Percentiles rank a stretch among this genome's conserved stretches.
Evolutionary conservation across 2,113 vertebrate genomes (phyloP).

Genomic region (Piprites chloris): DNA sequence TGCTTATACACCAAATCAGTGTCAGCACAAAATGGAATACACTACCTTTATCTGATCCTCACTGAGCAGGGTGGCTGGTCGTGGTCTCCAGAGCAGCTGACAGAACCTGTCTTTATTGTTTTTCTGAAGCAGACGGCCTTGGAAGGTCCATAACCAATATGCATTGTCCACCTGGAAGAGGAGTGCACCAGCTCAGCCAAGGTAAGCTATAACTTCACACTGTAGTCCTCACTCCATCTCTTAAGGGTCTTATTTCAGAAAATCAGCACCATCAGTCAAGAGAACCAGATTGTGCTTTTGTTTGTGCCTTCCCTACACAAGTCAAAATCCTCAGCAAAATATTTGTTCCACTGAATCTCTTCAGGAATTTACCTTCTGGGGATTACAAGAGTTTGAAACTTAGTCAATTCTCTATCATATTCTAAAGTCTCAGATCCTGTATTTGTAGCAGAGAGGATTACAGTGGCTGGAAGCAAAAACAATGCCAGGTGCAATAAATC

Average conservation of each 20-base stretch:
- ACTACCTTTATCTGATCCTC: slow-evolving; percentile 89
- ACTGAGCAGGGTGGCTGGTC: slow-evolving; percentile 85
- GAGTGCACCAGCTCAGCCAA: neutral
- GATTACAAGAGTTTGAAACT: neutral
- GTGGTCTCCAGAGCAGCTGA: slow-evolving; percentile 95
- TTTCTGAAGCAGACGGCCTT: slow-evolving; percentile 96
- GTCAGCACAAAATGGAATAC: neutral
- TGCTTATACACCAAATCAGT: neutral
- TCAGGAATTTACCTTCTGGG: neutral
- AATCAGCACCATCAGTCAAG: neutral
- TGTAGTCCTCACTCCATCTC: neutral
- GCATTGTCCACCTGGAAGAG: slow-evolving; percentile 93
- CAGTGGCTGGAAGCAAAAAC: neutral
- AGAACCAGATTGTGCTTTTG: neutral
- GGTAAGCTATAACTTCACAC: neutral
- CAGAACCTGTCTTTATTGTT: slow-evolving; percentile 98
- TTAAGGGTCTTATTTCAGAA: neutral
- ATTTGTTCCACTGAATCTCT: neutral
- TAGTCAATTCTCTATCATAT: neutral
- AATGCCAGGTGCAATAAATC: neutral
- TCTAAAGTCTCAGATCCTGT: neutral
- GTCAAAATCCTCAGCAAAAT: neutral
- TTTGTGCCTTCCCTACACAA: neutral
- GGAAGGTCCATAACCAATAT: slow-evolving; percentile 98
- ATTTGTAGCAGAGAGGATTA: neutral